Percentiles rank a stretch among this genome's conserved stretches.
phyloP scores from a whole-genome alignment of 2,888 invertebrate species.

The Branchellion lobata region DNA sequence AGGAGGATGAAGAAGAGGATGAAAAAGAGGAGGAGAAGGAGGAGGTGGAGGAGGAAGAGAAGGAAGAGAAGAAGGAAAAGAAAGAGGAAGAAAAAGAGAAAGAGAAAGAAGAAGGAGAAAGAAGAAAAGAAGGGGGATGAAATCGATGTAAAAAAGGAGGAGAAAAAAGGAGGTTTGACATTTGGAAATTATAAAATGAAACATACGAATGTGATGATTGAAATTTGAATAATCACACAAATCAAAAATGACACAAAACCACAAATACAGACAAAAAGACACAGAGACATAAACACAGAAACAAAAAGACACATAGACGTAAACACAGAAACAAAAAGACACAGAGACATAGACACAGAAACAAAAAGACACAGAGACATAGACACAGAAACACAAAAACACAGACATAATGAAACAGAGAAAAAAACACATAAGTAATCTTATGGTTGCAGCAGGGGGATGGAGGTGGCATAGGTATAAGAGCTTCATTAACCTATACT shows the following conservation, averaged over 20 bases:
- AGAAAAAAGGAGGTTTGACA: background rate
- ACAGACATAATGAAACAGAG: background rate
- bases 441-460: too few relatives aligned
- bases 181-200: too few relatives aligned
- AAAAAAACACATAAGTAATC: background rate
- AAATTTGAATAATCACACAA: background rate
- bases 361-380: background rate
- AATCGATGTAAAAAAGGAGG: background rate
- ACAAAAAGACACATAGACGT: background rate
- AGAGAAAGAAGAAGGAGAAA: slow-evolving; percentile 14
- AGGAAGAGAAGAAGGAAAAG: slow-evolving; percentile 1
- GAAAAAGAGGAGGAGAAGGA: background rate
- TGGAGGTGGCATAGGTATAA: too few relatives aligned
- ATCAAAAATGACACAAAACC: background rate
- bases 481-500: too few relatives aligned
- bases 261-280: background rate
- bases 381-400: slow-evolving; percentile 1
- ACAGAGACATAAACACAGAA: background rate
- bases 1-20: too few relatives aligned
- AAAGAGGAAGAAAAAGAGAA: background rate
- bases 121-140: background rate
- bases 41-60: background rate
- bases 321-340: background rate
- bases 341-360: background rate
- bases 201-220: too few relatives aligned